phyloP scores from a whole-genome alignment of 2,797 vertebrate genomes.

The Heliangelus exortis region DNA sequence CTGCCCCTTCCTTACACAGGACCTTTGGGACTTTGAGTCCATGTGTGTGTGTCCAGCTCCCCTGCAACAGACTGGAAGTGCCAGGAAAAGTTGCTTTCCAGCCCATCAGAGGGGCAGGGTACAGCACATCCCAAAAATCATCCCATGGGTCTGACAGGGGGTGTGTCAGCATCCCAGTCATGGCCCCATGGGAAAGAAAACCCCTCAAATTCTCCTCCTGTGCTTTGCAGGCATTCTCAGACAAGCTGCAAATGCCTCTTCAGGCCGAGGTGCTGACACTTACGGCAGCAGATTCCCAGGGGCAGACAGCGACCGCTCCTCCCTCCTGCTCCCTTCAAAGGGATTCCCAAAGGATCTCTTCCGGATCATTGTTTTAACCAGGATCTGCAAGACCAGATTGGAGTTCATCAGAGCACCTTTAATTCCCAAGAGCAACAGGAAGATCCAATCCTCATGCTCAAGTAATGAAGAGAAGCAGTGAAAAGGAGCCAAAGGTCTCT shows the following conservation, averaged over 20 bases:
- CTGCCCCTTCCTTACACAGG: not conserved
- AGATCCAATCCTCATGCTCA: not conserved
- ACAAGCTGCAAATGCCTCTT: not conserved
- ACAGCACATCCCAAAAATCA: not conserved
- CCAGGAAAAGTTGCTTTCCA: not conserved
- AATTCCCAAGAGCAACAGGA: not conserved
- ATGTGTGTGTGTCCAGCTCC: not conserved
- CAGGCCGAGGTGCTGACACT: slow-evolving; percentile 44
- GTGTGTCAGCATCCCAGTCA: accelerated
- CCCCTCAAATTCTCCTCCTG: not conserved
- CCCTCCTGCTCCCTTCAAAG: slow-evolving; percentile 90
- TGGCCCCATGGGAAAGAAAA: accelerated
- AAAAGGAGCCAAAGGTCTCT: not conserved
- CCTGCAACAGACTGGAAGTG: not conserved
- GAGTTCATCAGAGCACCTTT: not conserved
- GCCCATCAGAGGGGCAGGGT: not conserved
- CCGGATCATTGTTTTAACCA: slow-evolving; percentile 97
- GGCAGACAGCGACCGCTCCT: slow-evolving; percentile 84
- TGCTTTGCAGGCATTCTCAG: not conserved
- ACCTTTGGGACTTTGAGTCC: not conserved
- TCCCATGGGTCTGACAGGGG: not conserved
- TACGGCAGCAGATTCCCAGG: slow-evolving; percentile 86
- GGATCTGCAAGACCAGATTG: slow-evolving; percentile 81
- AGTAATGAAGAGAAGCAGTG: not conserved
- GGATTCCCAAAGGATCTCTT: slow-evolving; percentile 98